phyloP scores from a whole-genome alignment of 2,113 vertebrate species.

The Hypomesus transpacificus region DNA sequence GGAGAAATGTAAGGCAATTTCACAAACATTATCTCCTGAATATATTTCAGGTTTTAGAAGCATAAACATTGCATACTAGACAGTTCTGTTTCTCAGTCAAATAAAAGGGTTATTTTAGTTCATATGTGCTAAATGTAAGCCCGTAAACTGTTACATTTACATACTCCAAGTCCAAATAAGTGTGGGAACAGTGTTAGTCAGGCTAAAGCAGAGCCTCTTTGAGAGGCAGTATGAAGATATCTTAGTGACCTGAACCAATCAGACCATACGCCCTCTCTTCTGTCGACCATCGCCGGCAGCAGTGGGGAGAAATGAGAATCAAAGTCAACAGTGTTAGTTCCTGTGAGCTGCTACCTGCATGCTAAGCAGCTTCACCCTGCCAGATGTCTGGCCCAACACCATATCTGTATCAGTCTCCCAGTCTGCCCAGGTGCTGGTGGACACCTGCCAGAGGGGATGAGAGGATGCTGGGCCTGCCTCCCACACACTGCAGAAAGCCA shows the following conservation, averaged over 20 bases:
- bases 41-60: background rate
- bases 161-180: background rate
- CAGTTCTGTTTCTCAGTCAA: background rate
- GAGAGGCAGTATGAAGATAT: background rate
- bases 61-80: background rate
- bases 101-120: background rate
- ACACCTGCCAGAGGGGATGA: conserved; percentile 50
- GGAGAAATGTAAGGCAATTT: background rate
- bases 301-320: conserved; percentile 1
- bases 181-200: background rate
- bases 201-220: conserved; percentile 1
- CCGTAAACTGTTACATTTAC: no score
- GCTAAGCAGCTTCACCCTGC: conserved; percentile 48
- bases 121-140: no score
- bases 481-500: conserved; percentile 46
- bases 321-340: conserved; percentile 33
- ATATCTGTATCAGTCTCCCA: conserved; percentile 58
- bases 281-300: conserved; percentile 16
- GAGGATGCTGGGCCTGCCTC: conserved; percentile 40
- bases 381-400: conserved; percentile 57
- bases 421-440: conserved; percentile 47
- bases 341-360: conserved; percentile 53
- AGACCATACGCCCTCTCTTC: background rate
- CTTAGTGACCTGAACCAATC: conserved; percentile 17
- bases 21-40: conserved; percentile 4